Evolutionary conservation across 2,797 vertebrate genomes (phyloP).

Genomic region (Aphelocoma californica): DNA sequence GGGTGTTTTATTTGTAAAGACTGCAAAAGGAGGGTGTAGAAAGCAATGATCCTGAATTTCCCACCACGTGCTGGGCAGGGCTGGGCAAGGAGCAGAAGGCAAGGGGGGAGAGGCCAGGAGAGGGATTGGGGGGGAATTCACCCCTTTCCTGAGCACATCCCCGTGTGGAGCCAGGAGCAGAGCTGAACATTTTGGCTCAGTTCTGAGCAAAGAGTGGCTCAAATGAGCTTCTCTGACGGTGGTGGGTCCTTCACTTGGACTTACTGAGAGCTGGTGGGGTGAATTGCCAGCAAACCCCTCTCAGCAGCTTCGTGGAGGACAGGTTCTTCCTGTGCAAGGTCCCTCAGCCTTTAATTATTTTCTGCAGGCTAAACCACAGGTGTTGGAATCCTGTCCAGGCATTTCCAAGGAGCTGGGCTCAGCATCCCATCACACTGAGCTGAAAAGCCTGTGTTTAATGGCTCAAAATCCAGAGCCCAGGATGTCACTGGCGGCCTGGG

Average conservation of each 20-base stretch:
- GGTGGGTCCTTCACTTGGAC: background rate
- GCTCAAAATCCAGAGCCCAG: background rate
- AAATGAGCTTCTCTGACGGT: background rate
- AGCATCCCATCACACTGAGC: background rate
- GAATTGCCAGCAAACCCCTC: background rate
- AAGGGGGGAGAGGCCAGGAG: background rate
- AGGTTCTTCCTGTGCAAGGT: background rate
- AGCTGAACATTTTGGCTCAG: background rate
- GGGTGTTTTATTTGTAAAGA: rapidly evolving
- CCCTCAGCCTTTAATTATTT: background rate
- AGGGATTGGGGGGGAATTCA: no score
- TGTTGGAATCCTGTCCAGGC: background rate
- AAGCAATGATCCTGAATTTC: background rate
- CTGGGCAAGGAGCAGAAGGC: background rate
- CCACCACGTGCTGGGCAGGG: rapidly evolving
- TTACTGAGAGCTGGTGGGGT: background rate
- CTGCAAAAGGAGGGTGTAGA: no score
- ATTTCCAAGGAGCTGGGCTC: background rate
- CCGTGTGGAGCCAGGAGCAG: rapidly evolving
- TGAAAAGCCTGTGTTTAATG: background rate
- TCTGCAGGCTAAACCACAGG: background rate
- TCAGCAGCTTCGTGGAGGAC: background rate
- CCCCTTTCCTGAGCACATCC: background rate
- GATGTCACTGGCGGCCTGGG: rapidly evolving
- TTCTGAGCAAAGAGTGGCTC: background rate